A percentile compares a stretch with the other conserved stretches of the same genome.
Evolutionary conservation across 1,140 invertebrate species (phyloP).

Genomic region (Tetramorium parvispinum): DNA sequence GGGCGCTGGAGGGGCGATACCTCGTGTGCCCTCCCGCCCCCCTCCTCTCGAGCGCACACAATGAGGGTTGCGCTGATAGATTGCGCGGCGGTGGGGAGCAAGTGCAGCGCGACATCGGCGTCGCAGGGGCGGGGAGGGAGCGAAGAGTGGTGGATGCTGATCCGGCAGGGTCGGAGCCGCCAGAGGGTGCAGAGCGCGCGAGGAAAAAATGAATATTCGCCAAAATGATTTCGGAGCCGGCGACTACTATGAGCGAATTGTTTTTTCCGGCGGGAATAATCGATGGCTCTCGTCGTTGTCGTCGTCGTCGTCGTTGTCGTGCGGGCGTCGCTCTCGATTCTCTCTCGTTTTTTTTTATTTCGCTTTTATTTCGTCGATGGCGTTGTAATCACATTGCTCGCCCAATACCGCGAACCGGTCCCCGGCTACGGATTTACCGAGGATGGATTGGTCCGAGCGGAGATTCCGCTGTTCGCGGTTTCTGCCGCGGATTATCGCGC

Average conservation of each 20-base stretch:
- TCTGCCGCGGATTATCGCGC: background rate
- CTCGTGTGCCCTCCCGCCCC: background rate
- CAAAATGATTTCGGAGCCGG: slow-evolving; percentile 32
- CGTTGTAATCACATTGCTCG: slow-evolving; percentile 32
- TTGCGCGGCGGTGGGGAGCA: background rate
- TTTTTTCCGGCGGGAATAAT: slow-evolving; percentile 41
- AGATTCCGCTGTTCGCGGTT: background rate
- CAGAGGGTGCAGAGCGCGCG: slow-evolving; percentile 17
- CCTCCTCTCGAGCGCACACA: slow-evolving; percentile 4
- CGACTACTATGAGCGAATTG: slow-evolving; percentile 41
- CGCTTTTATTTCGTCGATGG: slow-evolving; percentile 31
- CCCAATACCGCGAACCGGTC: slow-evolving; percentile 18
- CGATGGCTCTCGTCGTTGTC: slow-evolving; percentile 15
- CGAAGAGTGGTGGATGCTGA: background rate
- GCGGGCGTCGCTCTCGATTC: background rate
- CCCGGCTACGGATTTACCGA: slow-evolving; percentile 18
- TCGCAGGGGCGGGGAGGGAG: background rate
- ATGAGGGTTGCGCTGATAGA: slow-evolving; percentile 29
- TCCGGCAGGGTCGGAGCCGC: slow-evolving; percentile 33
- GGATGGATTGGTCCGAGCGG: background rate
- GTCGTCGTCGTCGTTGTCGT: background rate
- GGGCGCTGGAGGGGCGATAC: background rate
- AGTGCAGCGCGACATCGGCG: slow-evolving; percentile 38
- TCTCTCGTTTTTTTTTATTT: background rate
- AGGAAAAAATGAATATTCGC: slow-evolving; percentile 56